Evolutionary conservation across 1,140 invertebrate species (phyloP).

Genomic region (Drosophila novamexicana): DNA sequence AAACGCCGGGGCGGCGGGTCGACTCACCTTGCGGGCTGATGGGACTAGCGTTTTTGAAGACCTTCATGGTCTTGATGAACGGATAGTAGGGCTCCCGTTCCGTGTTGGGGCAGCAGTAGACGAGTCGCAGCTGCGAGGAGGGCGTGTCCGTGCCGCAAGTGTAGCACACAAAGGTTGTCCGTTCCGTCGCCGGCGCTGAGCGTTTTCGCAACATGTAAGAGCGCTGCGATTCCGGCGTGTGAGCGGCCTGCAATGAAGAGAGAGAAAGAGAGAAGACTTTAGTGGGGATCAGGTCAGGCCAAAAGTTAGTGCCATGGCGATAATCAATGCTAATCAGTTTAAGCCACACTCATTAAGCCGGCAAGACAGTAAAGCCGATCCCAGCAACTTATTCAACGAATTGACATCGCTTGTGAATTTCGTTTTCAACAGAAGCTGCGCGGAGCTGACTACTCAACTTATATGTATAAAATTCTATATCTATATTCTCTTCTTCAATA

Average conservation of each 20-base stretch:
- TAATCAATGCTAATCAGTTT: slow-evolving; percentile 36
- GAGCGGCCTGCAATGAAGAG: slow-evolving; percentile 86
- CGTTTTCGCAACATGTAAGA: slow-evolving; percentile 92
- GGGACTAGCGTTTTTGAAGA: slow-evolving; percentile 92
- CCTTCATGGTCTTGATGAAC: slow-evolving; percentile 91
- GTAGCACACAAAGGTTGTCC: slow-evolving; percentile 94
- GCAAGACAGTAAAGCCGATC: background rate
- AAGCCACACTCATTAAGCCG: slow-evolving; percentile 25
- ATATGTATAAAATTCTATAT: no score
- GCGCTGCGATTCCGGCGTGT: slow-evolving; percentile 90
- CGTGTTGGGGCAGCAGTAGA: slow-evolving; percentile 93
- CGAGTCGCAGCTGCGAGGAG: slow-evolving; percentile 89
- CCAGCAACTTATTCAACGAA: slow-evolving; percentile 10
- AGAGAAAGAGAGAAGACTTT: slow-evolving; percentile 25
- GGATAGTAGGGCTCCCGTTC: slow-evolving; percentile 95
- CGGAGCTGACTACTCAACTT: no score
- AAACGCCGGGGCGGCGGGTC: background rate
- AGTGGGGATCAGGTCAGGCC: slow-evolving; percentile 33
- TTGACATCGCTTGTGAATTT: background rate
- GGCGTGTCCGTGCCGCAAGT: slow-evolving; percentile 92
- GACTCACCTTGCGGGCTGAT: slow-evolving; percentile 90
- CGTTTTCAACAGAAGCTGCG: no score
- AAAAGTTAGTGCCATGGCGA: slow-evolving; percentile 12
- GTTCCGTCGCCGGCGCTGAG: slow-evolving; percentile 87
- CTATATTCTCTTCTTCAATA: no score